Evolutionary conservation across 2,888 invertebrate species (phyloP), one percentile per base, ranked within the genome.

Genomic region (Nomada flava): DNA sequence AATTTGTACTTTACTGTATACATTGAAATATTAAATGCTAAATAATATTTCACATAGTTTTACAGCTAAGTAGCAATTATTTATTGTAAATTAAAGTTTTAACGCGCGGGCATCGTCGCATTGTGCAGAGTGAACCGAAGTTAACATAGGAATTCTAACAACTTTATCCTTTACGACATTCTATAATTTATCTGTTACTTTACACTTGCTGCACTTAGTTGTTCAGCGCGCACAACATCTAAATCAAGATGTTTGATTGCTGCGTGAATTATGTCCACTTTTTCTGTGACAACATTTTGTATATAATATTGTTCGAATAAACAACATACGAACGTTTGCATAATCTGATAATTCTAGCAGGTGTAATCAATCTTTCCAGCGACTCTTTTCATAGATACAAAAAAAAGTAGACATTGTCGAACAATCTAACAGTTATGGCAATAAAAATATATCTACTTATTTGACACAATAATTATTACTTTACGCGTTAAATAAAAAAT

Each of bases 401-500:
- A 55, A 65, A 57, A 50, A 76, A 64, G 29, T 70, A 59, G 13
- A 59, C 52, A 70, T 65, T 65, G 65, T 26, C 18, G 2, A 63
- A 50, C 23, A 69, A 69, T 62, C 15, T 62, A 13, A 52, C n/a
- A 42, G 44, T 75, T 68, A 75, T 26, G 63, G 20, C 2, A 36
- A 15, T 18, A 76, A 71, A 44, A 63, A 15, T n/a, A 59, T 4
- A 47, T 57, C 1, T 50, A 68, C 20, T 50, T 72, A 52, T 26
- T 69, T 44, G 57, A 78, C 78, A 79, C 52, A 64, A 64, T 70
- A 79, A 79, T 50, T 52, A 67, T 64, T 77, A 57, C 0, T 52
- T 64, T 65, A 50, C 23, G 9, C 23, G 29, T 5, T 50, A 13
- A 15, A 42, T 26, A 26, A 60, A 42, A 36, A 65, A 52, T 36